Percentiles rank a stretch among this genome's conserved stretches.
Conservation (phyloP, 2,113 vertebrate genomes). For the Phocoena sinus region DNA sequence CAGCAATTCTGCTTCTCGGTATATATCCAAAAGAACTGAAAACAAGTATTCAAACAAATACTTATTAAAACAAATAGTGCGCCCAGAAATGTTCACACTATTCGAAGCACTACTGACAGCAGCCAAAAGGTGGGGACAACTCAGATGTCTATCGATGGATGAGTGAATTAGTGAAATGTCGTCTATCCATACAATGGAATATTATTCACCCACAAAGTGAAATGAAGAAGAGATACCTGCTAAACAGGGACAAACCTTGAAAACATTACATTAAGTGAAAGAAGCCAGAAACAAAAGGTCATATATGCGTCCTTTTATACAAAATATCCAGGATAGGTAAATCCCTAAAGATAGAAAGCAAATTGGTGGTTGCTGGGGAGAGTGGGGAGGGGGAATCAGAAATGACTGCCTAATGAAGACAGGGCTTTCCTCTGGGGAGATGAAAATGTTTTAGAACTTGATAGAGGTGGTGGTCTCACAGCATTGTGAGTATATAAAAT, state of each 20-base stretch:
- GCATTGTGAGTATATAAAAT: not conserved
- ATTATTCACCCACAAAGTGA: not conserved
- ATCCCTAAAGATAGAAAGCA: not conserved
- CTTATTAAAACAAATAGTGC: not conserved
- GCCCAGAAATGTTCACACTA: not conserved
- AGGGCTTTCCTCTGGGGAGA: not conserved
- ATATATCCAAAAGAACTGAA: not conserved
- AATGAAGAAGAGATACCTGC: not conserved
- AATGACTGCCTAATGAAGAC: not conserved
- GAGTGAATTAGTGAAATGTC: not conserved
- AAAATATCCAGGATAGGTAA: not conserved
- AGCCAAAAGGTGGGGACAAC: not conserved
- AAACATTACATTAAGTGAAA: not conserved
- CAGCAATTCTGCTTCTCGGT: not conserved
- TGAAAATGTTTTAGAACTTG: not conserved
- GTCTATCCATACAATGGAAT: not conserved
- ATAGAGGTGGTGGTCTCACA: not conserved
- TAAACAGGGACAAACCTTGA: not conserved
- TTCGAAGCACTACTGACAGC: not conserved
- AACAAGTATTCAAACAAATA: not conserved
- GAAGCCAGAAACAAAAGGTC: not conserved
- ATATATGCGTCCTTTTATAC: not conserved
- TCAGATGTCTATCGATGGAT: not conserved
- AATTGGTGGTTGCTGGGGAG: not conserved
- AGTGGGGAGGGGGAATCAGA: not conserved